A percentile compares a stretch with the other conserved stretches of the same genome.
phyloP scores from a whole-genome alignment of 2,888 invertebrate genomes.

The Incurvaria masculella region DNA sequence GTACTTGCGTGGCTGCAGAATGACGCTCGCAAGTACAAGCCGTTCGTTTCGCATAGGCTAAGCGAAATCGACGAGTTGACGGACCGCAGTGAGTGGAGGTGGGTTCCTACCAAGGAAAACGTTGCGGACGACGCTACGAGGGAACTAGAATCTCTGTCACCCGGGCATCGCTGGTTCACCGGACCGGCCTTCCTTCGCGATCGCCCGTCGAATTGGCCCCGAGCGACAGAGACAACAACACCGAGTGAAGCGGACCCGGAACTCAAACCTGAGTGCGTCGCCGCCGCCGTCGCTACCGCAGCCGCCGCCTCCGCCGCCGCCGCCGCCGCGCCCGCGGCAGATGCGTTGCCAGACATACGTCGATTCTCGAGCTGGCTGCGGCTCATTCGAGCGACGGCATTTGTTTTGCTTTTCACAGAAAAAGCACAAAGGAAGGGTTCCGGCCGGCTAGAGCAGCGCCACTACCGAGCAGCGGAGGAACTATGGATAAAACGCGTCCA shows the following conservation, averaged over 20 bases:
- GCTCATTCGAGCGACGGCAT: not conserved
- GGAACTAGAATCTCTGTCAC: not conserved
- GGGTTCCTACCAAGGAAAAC: constrained; percentile 1
- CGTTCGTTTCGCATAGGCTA: constrained; percentile 7
- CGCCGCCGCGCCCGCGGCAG: not conserved
- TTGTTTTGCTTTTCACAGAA: not conserved
- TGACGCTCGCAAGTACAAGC: constrained; percentile 2
- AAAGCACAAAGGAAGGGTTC: not conserved
- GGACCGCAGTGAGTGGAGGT: not conserved
- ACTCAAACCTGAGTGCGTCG: too few species aligned
- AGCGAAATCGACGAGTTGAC: constrained; percentile 8
- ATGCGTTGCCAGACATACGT: not conserved
- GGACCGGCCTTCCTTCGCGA: not conserved
- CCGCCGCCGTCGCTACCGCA: too few species aligned
- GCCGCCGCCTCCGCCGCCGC: not conserved
- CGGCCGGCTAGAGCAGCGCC: not conserved
- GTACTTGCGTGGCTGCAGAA: constrained; percentile 4
- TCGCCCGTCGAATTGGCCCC: not conserved
- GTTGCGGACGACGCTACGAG: constrained; percentile 5
- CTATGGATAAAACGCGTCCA: not conserved
- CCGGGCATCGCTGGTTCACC: not conserved
- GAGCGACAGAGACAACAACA: not conserved
- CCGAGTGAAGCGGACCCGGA: not conserved
- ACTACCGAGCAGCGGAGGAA: not conserved
- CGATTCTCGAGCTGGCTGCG: not conserved